Base-by-base conservation (phyloP, 2,888 invertebrate species). In the Achlya flavicornis region DNA sequence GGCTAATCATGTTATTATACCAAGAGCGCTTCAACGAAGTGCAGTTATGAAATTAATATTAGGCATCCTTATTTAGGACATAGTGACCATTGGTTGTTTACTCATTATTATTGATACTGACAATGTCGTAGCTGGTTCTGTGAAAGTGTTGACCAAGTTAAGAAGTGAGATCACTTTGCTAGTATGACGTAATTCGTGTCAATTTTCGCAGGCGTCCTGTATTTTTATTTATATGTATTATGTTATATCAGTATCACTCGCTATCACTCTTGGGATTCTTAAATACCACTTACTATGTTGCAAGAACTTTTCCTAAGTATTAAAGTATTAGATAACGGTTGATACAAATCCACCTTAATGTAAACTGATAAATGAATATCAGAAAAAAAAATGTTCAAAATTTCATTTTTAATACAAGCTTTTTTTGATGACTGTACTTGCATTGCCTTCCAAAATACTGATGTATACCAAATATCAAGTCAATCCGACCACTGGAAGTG, bases 201-300 rank as follows among this genome's bases (percentile, higher is more conserved):
- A 57, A n/a, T 35, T 57, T 53, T 53, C 60, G 66, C 63, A 65
- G 67, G 73, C 68, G 63, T 67, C 64, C 64, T 69, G 66, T 74
- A 66, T 65, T 78, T 26, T 78, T 75, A 77, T 81, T 41, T 41
- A 35, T 5, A 5, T 33, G 5, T 33, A 41, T 38, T 41, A 79
- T 76, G 70, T 68, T n/a, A n/a, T n/a, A n/a, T 74, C 75, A 77
- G 69, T 69, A 26, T 26, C 26, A 26, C 67, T 66, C 61, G 67
- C 66, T 74, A 73, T 69, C 68, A 46, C 62, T 63, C 53, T 33
- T 32, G 4, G 26, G 65, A 43, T 66, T 67, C 64, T 69, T 68
- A 65, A 69, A 46, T n/a, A 65, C 62, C 70, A 74, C 74, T 69
- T 70, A 67, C 69, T 69, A 72, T 69, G 66, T 74, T 75, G 72